phyloP scores from a whole-genome alignment of 2,888 invertebrate genomes.

The Patella pellucida region DNA sequence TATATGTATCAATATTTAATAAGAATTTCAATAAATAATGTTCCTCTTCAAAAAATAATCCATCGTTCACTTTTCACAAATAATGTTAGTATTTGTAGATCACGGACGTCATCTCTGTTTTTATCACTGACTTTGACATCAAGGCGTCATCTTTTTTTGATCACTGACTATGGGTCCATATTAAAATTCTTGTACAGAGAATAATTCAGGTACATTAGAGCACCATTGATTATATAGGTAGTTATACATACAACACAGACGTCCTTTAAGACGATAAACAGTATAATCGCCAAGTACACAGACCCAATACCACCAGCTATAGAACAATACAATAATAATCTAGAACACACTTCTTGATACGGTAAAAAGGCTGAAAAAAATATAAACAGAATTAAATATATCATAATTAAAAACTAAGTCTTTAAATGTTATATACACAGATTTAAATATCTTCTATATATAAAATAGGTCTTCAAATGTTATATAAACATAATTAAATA shows the following conservation, averaged over 20 bases:
- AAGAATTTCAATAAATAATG: no score
- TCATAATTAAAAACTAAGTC: neutral
- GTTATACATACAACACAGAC: slow-evolving; percentile 87
- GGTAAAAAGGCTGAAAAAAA: slow-evolving; percentile 26
- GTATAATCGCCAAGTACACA: slow-evolving; percentile 83
- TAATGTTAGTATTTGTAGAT: no score
- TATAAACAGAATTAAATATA: neutral
- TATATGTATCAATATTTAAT: no score
- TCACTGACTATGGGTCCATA: neutral
- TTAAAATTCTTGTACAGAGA: slow-evolving; percentile 10
- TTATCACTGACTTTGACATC: no score
- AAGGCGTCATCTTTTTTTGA: no score
- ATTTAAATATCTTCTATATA: no score
- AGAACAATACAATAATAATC: slow-evolving; percentile 68
- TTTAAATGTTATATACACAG: neutral
- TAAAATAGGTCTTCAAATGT: no score
- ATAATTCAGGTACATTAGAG: slow-evolving; percentile 39
- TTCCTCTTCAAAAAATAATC: no score
- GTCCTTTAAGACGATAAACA: slow-evolving; percentile 83
- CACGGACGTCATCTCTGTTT: no score
- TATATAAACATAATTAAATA: no score
- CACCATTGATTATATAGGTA: slow-evolving; percentile 74
- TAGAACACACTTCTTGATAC: neutral
- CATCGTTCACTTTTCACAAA: no score
- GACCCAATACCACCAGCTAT: slow-evolving; percentile 78